Evolutionary conservation across 2,888 invertebrate genomes (phyloP).

Genomic region (Drosophila mayaguana): DNA sequence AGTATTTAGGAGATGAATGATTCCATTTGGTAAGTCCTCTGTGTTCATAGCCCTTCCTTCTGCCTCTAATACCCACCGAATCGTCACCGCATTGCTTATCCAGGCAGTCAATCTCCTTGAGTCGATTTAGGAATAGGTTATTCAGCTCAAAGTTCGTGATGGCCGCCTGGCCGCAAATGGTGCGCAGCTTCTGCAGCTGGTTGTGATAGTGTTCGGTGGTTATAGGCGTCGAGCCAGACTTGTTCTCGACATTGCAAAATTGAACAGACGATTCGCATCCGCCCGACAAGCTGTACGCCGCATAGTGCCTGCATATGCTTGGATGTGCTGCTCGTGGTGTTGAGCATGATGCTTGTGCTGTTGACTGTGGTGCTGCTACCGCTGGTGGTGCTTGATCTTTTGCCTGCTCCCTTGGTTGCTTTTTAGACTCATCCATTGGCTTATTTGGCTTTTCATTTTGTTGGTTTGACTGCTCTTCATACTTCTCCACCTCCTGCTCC

Average conservation of each 20-base stretch:
- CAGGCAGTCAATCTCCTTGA: slow-evolving; percentile 87
- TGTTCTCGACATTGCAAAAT: background rate
- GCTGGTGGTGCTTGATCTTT: background rate
- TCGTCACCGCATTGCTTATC: slow-evolving; percentile 83
- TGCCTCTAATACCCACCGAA: slow-evolving; percentile 57
- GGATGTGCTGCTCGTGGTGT: background rate
- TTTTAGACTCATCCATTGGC: background rate
- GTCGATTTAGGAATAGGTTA: slow-evolving; percentile 87
- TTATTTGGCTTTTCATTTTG: background rate
- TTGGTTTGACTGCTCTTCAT: background rate
- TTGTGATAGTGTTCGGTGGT: slow-evolving; percentile 34
- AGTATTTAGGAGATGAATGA: too few species aligned
- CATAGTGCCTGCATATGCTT: too few species aligned
- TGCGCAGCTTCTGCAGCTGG: slow-evolving; percentile 34
- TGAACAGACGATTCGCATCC: background rate
- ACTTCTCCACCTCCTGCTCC: background rate
- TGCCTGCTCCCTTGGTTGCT: background rate
- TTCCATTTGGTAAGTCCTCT: too few species aligned
- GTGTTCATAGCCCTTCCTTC: too few species aligned
- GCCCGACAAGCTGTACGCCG: background rate
- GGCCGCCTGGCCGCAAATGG: slow-evolving; percentile 51
- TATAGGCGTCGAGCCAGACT: too few species aligned
- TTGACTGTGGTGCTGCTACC: background rate
- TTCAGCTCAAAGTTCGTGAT: slow-evolving; percentile 86
- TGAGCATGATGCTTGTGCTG: background rate